phyloP scores from a whole-genome alignment of 1,140 invertebrate genomes.

The Lerema accius region DNA sequence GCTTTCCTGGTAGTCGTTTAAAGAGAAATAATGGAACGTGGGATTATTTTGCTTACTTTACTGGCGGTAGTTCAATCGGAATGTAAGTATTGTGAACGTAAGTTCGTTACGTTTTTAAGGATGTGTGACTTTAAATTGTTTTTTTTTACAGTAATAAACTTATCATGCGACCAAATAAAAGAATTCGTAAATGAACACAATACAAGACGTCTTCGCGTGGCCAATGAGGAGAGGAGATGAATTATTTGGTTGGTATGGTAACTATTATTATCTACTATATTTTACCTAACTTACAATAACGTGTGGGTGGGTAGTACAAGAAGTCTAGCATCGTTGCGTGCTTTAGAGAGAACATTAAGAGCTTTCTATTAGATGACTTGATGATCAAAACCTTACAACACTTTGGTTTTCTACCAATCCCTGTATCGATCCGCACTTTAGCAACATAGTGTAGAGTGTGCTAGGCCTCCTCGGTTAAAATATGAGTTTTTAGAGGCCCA shows the following conservation, averaged over 20 bases:
- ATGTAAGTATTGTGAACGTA: conserved; percentile 32
- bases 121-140: background rate
- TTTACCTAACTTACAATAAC: too few relatives aligned
- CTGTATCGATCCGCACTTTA: too few relatives aligned
- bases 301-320: too few relatives aligned
- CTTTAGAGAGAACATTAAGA: too few relatives aligned
- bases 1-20: conserved; percentile 22
- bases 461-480: too few relatives aligned
- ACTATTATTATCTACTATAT: too few relatives aligned
- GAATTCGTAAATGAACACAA: conserved; percentile 68
- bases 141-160: conserved; percentile 49
- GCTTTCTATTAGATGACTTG: too few relatives aligned
- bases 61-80: conserved; percentile 36
- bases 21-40: conserved; percentile 29
- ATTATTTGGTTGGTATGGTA: conserved; percentile 62
- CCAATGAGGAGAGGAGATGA: conserved; percentile 61
- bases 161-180: conserved; percentile 58
- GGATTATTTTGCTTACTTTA: conserved; percentile 36
- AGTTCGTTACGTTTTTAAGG: background rate
- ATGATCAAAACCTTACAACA: too few relatives aligned
- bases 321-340: too few relatives aligned
- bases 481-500: too few relatives aligned
- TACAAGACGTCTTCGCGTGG: conserved; percentile 44
- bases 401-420: too few relatives aligned
- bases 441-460: too few relatives aligned